A percentile compares a stretch with the other conserved stretches of the same genome.
These are phyloP conservation scores for Apomyelois bistriatella DNA, from an alignment of 2,888 invertebrate species.

Conservation along the genomic window DNA sequence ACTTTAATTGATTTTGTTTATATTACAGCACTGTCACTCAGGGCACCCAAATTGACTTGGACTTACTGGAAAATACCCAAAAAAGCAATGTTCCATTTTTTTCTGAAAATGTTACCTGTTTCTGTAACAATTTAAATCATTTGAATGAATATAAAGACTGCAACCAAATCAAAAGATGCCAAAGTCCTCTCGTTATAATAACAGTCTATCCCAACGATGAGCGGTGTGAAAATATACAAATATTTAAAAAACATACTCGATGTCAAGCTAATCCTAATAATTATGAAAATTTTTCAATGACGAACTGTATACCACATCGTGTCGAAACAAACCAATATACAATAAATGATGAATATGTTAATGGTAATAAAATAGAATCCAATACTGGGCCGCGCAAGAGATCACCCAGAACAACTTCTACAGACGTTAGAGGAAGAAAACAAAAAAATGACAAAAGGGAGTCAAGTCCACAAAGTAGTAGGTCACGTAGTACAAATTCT, in stretches of 20 bases:
- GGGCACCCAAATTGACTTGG: conserved; percentile 54
- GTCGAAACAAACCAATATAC: not conserved
- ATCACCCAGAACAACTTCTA: not conserved
- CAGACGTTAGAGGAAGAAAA: not conserved
- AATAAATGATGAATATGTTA: not conserved
- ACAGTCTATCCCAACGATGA: conserved; percentile 60
- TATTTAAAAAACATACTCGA: conserved; percentile 15
- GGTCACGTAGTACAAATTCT: not conserved
- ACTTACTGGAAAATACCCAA: conserved; percentile 19
- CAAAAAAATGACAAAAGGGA: not conserved
- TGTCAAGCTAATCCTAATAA: not conserved
- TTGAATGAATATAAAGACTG: conserved; percentile 18
- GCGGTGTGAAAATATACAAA: conserved; percentile 24
- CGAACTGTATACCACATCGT: not conserved
- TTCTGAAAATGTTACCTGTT: not conserved
- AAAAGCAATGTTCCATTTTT: not conserved
- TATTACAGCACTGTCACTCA: conserved; percentile 43
- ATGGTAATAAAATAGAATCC: not conserved
- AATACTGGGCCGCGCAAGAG: not conserved
- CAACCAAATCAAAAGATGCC: conserved; percentile 24
- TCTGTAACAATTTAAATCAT: conserved; percentile 14
- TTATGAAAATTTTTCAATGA: not conserved
- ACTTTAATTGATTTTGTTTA: not conserved
- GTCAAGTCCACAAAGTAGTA: not conserved
- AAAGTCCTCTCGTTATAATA: conserved; percentile 61